These are phyloP conservation scores for Lucinisca nassula DNA, from an alignment of 2,888 invertebrate genomes.

Conservation along the genomic window DNA sequence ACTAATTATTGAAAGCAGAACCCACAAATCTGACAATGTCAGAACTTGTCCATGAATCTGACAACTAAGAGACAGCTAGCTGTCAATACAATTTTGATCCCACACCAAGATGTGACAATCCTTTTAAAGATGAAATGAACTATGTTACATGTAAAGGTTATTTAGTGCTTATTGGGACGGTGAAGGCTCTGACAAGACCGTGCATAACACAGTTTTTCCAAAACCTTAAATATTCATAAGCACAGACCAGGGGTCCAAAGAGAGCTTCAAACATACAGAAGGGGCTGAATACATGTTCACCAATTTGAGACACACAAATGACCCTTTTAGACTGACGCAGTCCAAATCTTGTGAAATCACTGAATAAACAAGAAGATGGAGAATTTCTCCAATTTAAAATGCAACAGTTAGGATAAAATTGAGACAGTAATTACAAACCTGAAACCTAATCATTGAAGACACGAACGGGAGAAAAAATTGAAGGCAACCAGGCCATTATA, in stretches of 20 bases:
- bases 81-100: background rate
- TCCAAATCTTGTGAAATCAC: background rate
- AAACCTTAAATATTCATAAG: too few relatives aligned
- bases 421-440: background rate
- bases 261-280: too few relatives aligned
- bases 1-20: background rate
- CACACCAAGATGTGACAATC: background rate
- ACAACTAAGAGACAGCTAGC: background rate
- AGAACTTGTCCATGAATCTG: background rate
- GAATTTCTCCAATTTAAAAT: background rate
- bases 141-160: too few relatives aligned
- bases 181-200: too few relatives aligned
- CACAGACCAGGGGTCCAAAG: too few relatives aligned
- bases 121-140: background rate
- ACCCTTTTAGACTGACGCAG: too few relatives aligned
- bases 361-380: background rate
- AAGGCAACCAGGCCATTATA: background rate
- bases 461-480: background rate
- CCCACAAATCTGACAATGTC: background rate
- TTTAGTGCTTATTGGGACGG: too few relatives aligned
- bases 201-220: too few relatives aligned
- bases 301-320: too few relatives aligned
- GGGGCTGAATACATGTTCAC: too few relatives aligned
- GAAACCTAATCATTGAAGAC: background rate
- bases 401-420: background rate